Evolutionary conservation across 2,888 invertebrate genomes (phyloP).

Genomic region (Zygogramma bicolorata): DNA sequence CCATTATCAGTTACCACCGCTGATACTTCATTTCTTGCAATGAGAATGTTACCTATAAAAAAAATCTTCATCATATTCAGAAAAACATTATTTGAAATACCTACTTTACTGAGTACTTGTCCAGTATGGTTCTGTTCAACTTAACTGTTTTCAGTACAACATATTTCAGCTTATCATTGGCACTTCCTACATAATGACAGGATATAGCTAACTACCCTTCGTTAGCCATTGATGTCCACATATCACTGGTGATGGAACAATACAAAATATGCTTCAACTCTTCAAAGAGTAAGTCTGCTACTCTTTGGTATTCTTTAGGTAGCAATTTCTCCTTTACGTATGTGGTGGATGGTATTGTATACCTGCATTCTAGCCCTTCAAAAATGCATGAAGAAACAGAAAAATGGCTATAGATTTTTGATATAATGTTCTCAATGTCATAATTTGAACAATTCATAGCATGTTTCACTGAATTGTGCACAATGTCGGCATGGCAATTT

Average conservation of each 20-base stretch:
- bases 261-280: constrained; percentile 2
- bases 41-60: too few relatives aligned
- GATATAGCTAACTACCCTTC: not conserved
- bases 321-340: constrained; percentile 15
- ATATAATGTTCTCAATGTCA: constrained; percentile 46
- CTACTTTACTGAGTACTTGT: constrained; percentile 2
- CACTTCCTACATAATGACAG: not conserved
- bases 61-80: not conserved
- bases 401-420: constrained; percentile 43
- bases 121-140: constrained; percentile 7
- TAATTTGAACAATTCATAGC: constrained; percentile 38
- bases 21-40: not conserved
- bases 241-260: constrained; percentile 10
- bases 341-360: constrained; percentile 1
- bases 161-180: not conserved
- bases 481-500: constrained; percentile 48
- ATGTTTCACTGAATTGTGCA: constrained; percentile 44
- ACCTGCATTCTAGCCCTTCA: not conserved
- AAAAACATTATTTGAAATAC: not conserved
- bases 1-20: not conserved
- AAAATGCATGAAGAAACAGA: too few relatives aligned
- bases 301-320: constrained; percentile 8
- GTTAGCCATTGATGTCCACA: constrained; percentile 5
- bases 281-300: not conserved
- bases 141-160: constrained; percentile 3